A percentile compares a stretch with the other conserved stretches of the same genome.
Conservation (phyloP, 2,113 vertebrate genomes). For the Vicugna pacos region DNA sequence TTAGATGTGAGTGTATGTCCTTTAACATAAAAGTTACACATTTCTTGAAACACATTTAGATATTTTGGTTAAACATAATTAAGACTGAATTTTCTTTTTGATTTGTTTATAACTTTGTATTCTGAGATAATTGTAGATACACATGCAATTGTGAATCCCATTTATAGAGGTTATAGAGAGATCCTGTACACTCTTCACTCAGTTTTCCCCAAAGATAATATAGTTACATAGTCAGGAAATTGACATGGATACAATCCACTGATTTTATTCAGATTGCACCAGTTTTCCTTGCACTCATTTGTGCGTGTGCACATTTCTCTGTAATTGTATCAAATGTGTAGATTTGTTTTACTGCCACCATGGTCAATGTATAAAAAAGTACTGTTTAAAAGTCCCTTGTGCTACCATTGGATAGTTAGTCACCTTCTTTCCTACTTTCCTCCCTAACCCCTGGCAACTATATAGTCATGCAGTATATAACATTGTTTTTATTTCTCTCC, state of each 20-base stretch:
- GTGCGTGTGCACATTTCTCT: not conserved
- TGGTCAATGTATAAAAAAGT: not conserved
- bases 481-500: not conserved
- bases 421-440: not conserved
- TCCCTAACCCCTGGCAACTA: not conserved
- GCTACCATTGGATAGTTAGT: not conserved
- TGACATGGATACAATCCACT: not conserved
- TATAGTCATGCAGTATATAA: not conserved
- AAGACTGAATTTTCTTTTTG: not conserved
- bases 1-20: not conserved
- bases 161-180: not conserved
- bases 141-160: not conserved
- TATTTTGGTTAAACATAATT: not conserved
- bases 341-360: not conserved
- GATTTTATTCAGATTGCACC: not conserved
- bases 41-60: not conserved
- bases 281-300: not conserved
- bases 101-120: not conserved
- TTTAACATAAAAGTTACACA: not conserved
- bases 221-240: not conserved
- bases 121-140: not conserved
- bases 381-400: not conserved
- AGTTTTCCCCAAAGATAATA: not conserved
- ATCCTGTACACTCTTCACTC: not conserved
- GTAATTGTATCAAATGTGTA: not conserved